Base-by-base conservation (phyloP, 2,888 invertebrate species). In the Tanaodytes sp. region DNA sequence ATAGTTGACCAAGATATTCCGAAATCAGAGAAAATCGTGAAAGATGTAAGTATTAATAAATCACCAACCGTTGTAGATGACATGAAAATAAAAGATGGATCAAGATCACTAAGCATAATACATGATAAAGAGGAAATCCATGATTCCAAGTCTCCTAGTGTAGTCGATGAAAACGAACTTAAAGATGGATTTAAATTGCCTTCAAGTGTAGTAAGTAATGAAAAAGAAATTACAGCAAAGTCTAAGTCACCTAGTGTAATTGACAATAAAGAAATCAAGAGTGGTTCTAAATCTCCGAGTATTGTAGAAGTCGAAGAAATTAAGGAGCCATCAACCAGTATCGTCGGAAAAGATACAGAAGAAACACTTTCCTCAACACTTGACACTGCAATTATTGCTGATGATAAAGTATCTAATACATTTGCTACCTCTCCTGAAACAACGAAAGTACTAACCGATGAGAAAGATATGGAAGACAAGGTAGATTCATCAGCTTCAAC, bases 401-500 rank as follows among this genome's bases (percentile, higher is more conserved):
- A 69, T 45, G 37, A 40, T n/a, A 45, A 48, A 3, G 52, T 63
- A n/a, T 2, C 15, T n/a, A 23, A 19, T 30, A n/a, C n/a, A n/a
- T n/a, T n/a, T n/a, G n/a, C n/a, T n/a, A n/a, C n/a, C n/a, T n/a
- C n/a, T n/a, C n/a, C n/a, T n/a, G 51, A 59, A 2, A 11, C 23
- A 18, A 40, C 63, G 0, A 71, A 65, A 31, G 66, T 67, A 1
- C 62, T 65, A 1, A 76, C 75, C 15, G 52, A 40, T 12, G 52
- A 40, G 14, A 40, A 27, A 8, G 46, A 65, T 11, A 1, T 20
- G 8, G 20, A 15, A 12, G 36, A 33, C 12, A 12, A n/a, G 12
- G 12, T n/a, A 33, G 36, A 33, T n/a, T n/a, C 8, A n/a, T n/a
- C n/a, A n/a, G n/a, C n/a, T n/a, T n/a, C n/a, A n/a, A n/a, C n/a